Percentiles rank a stretch among this genome's conserved stretches.
phyloP scores from a whole-genome alignment of 2,113 vertebrate genomes.

The Epinephelus lanceolatus region DNA sequence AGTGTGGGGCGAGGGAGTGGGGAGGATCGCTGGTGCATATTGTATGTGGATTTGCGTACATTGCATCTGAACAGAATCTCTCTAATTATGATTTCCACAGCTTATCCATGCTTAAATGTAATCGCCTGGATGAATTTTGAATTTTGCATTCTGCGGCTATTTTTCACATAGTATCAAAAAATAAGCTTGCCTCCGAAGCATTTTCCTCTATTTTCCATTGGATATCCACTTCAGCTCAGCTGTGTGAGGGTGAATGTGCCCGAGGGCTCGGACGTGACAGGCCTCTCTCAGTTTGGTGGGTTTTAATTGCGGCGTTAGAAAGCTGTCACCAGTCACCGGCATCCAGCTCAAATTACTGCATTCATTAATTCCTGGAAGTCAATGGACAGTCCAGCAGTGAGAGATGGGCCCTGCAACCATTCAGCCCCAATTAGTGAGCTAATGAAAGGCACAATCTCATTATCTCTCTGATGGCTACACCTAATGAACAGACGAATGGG shows the following conservation, averaged over 20 bases:
- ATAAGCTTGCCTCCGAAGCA: conserved; percentile 22
- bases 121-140: conserved; percentile 19
- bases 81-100: conserved; percentile 45
- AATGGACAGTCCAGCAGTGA: conserved; percentile 48
- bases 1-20: neutral
- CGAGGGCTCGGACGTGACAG: conserved; percentile 26
- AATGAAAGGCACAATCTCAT: conserved; percentile 72
- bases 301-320: conserved; percentile 70
- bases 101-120: conserved; percentile 35
- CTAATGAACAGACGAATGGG: conserved; percentile 59
- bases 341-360: conserved; percentile 70
- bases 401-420: conserved; percentile 54
- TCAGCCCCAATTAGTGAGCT: conserved; percentile 71
- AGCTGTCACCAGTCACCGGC: conserved; percentile 66
- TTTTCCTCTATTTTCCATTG: conserved; percentile 16
- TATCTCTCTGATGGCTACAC: conserved; percentile 42
- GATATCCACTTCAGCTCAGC: neutral
- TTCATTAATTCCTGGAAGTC: conserved; percentile 71
- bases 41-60: conserved; percentile 42
- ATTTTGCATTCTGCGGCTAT: neutral
- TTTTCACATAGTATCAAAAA: conserved; percentile 26
- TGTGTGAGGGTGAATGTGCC: conserved; percentile 25
- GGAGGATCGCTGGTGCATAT: conserved; percentile 21
- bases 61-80: conserved; percentile 18
- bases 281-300: conserved; percentile 38